These are phyloP conservation scores for Melanerpes formicivorus DNA, from an alignment of 2,113 vertebrate genomes.

Conservation along the genomic window DNA sequence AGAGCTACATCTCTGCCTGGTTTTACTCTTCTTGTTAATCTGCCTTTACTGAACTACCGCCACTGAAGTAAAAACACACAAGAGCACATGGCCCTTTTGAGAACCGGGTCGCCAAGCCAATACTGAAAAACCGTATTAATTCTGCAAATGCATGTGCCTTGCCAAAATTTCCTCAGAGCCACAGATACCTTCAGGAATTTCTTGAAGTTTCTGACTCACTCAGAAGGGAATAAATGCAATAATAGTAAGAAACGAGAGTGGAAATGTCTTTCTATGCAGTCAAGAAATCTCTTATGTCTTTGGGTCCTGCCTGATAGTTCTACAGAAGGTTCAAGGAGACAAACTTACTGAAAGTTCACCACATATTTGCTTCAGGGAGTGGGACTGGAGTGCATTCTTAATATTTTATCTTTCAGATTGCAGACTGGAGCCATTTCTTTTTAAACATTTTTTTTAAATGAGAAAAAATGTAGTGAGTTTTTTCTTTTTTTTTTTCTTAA, in stretches of 20 bases:
- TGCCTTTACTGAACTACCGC: not conserved
- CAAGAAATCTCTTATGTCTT: not conserved
- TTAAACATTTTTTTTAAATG: not conserved
- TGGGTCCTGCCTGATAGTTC: slow-evolving; percentile 19
- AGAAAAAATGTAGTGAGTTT: not conserved
- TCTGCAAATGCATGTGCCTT: not conserved
- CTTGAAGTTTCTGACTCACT: not conserved
- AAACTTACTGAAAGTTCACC: not conserved
- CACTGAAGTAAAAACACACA: not conserved
- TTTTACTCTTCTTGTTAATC: not conserved
- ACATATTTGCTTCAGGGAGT: not conserved
- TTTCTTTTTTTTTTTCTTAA: not conserved
- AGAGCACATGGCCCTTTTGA: not conserved
- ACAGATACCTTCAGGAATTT: not conserved
- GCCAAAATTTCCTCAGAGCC: not conserved
- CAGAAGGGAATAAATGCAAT: not conserved
- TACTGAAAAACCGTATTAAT: not conserved
- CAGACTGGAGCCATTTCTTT: not conserved
- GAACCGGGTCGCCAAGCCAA: not conserved
- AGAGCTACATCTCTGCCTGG: not conserved
- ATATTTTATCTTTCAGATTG: not conserved
- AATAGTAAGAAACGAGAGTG: not conserved
- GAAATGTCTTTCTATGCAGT: not conserved
- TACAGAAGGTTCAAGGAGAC: slow-evolving; percentile 19
- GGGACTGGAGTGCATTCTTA: not conserved